Percentiles rank a stretch among this genome's conserved stretches.
These are phyloP conservation scores for Spea hammondii DNA, from an alignment of 2,797 vertebrate species.

Conservation along the genomic window DNA sequence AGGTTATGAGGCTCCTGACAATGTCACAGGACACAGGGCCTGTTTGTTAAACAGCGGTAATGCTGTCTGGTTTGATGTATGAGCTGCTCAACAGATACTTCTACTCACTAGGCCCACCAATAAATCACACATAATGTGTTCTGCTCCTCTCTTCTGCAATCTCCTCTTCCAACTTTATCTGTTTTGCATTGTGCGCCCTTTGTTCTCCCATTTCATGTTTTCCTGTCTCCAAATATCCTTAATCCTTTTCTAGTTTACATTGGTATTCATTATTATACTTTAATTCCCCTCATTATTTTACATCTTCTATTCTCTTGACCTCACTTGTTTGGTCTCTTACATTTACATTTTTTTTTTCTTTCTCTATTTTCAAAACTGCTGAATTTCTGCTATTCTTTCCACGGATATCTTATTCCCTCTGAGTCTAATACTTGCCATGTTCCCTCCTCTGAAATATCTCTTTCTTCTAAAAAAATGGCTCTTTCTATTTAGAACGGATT, in stretches of 20 bases:
- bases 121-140: constrained; percentile 48
- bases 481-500: constrained; percentile 23
- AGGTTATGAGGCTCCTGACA: constrained; percentile 31
- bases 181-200: constrained; percentile 32
- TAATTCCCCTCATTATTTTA: not conserved
- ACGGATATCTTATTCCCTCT: constrained; percentile 22
- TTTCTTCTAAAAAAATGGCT: constrained; percentile 24
- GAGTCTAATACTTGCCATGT: constrained; percentile 1
- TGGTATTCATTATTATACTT: not conserved
- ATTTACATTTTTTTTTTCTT: constrained; percentile 1
- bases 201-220: constrained; percentile 1
- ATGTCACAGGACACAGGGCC: constrained; percentile 43
- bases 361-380: not conserved
- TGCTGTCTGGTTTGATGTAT: constrained; percentile 52
- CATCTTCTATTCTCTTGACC: not conserved
- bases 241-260: not conserved
- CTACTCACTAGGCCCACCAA: constrained; percentile 39
- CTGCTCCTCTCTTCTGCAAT: constrained; percentile 3
- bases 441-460: not conserved
- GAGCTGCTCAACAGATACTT: constrained; percentile 43
- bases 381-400: not conserved
- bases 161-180: constrained; percentile 39
- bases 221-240: not conserved
- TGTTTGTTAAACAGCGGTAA: constrained; percentile 53
- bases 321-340: constrained; percentile 1